phyloP scores from a whole-genome alignment of 2,113 vertebrate species.

The Pituophis catenifer region DNA sequence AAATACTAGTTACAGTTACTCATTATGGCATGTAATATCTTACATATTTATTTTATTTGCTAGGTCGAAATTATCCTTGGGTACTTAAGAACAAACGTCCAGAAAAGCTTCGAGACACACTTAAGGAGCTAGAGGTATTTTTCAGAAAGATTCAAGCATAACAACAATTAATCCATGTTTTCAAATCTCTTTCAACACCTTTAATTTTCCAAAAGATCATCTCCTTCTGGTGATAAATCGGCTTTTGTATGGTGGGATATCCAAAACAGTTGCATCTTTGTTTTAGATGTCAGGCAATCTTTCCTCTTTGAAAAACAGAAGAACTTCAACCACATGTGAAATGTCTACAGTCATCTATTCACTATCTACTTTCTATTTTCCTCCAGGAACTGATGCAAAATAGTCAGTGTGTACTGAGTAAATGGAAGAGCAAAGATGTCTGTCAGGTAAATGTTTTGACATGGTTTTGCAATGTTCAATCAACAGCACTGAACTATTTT shows the following conservation, averaged over 20 bases:
- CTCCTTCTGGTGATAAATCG: conserved; percentile 77
- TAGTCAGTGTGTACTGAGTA: conserved; percentile 83
- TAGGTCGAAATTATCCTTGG: conserved; percentile 90
- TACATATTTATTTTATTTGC: conserved; percentile 57
- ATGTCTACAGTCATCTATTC: conserved; percentile 55
- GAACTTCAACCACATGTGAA: conserved; percentile 59
- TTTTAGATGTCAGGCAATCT: conserved; percentile 71
- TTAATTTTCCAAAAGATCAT: conserved; percentile 88
- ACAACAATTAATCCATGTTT: conserved; percentile 84
- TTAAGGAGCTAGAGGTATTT: conserved; percentile 94
- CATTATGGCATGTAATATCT: conserved; percentile 27
- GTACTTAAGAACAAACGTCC: conserved; percentile 84
- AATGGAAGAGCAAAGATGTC: conserved; percentile 90
- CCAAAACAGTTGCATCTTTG: conserved; percentile 86
- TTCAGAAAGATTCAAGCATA: conserved; percentile 74
- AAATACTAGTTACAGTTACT: not conserved
- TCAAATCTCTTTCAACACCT: conserved; percentile 85
- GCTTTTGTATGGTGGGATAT: conserved; percentile 75
- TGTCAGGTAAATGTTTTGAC: conserved; percentile 88
- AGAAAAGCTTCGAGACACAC: conserved; percentile 87
- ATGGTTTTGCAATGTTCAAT: conserved; percentile 54
- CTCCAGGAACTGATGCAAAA: conserved; percentile 89
- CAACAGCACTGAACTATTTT: conserved; percentile 52
- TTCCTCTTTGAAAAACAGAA: conserved; percentile 65
- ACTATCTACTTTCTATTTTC: conserved; percentile 68